Evolutionary conservation across 2,888 invertebrate species (phyloP), one percentile per base, ranked within the genome.

Genomic region (Tuberolachnus salignus): DNA sequence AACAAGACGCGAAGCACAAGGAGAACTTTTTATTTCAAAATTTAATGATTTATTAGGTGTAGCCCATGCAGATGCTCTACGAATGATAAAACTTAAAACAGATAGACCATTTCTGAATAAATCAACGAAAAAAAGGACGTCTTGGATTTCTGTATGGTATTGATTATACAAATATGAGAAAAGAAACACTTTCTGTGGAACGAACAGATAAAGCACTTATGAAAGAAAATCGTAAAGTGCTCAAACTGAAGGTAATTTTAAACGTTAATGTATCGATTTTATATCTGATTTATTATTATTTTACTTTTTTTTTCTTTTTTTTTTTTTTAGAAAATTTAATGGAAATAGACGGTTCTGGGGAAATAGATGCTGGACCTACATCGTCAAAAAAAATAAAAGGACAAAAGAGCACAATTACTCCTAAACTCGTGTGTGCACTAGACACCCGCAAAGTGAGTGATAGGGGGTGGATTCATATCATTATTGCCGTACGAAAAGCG

Each of bases 21-120:
- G 53, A 64, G 23, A 46, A 34, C 49, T 19, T 9, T 78, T 69
- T 67, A 55, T 55, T 44, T 51, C 34, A 34, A 55, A 78, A 67
- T 21, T 55, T 23, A 46, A 78, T 21, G 55, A 78, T 46, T 59
- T 78, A 55, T 69, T 78, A 0, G 75, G 67, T 26, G 0, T 78
- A 34, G 34, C 67, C 14, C 78, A 78, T 53, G 55, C 26, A 46
- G 42, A 75, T 66, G 55, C 67, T 51, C 46, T 75, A 53, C 10
- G 55, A 51, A 49, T 75, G 16, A 67, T 75, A 14, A 55, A 64
- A 75, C 2, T 67, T 26, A 55, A 75, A 67, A 34, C 66, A 44
- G 55, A 66, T 53, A 67, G 55, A 75, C 14, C 26, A 34, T 75
- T 75, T 66, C 51, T 75, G n/a, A 57, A 53, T 46, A 21, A 66